phyloP scores from a whole-genome alignment of 2,888 invertebrate genomes.

The Cephus runcator region DNA sequence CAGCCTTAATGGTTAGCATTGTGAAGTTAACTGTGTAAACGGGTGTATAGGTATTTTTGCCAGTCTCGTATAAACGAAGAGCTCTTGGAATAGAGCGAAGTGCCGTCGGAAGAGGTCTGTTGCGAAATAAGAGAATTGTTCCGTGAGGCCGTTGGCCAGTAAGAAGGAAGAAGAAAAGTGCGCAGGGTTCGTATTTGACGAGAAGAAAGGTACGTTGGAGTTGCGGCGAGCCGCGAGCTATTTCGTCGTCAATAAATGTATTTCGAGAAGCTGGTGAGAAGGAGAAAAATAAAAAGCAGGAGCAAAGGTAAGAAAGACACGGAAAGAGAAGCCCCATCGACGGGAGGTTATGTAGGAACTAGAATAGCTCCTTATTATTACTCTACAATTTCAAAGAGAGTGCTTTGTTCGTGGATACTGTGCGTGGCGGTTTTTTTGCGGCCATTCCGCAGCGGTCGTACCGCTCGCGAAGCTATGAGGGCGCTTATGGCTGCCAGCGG shows the following conservation, averaged over 20 bases:
- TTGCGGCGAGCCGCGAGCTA: neutral
- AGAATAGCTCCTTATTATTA: neutral
- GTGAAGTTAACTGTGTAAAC: neutral
- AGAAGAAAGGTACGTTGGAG: neutral
- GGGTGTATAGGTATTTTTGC: neutral
- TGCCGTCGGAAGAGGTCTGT: neutral
- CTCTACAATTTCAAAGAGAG: neutral
- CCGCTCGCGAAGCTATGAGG: neutral
- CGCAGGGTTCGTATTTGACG: neutral
- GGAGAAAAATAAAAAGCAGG: neutral
- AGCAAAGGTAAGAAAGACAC: neutral
- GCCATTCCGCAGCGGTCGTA: slow-evolving; percentile 5
- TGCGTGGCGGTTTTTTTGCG: slow-evolving; percentile 1
- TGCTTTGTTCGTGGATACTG: slow-evolving; percentile 1
- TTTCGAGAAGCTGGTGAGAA: neutral
- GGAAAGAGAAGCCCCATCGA: neutral
- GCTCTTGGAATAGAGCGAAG: neutral
- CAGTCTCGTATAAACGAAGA: neutral
- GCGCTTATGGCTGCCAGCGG: neutral
- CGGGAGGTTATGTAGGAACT: neutral
- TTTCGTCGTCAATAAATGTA: neutral
- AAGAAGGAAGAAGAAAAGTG: neutral
- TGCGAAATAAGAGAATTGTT: neutral
- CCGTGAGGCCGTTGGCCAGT: neutral
- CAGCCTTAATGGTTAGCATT: neutral